Evolutionary conservation across 2,113 vertebrate genomes (phyloP).

Genomic region (Glareola pratincola): DNA sequence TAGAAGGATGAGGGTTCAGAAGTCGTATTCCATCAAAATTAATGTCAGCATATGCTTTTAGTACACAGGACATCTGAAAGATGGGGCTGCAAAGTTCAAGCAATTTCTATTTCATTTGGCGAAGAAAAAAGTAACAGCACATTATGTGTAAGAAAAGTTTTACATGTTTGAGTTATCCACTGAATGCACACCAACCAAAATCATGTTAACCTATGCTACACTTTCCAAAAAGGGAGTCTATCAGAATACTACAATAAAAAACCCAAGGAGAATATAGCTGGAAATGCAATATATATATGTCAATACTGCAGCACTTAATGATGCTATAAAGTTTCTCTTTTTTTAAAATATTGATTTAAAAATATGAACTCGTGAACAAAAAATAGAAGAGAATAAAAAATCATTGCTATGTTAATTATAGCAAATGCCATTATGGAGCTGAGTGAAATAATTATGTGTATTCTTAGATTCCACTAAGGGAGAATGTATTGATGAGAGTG

Average conservation of each 20-base stretch:
- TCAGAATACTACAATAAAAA: background rate
- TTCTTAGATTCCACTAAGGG: background rate
- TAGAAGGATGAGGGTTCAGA: conserved; percentile 1
- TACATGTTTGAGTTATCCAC: background rate
- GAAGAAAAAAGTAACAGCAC: background rate
- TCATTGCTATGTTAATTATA: background rate
- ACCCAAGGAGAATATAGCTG: background rate
- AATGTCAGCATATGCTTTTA: background rate
- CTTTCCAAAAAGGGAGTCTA: background rate
- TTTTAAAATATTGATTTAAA: background rate
- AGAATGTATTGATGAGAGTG: background rate
- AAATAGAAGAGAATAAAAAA: background rate
- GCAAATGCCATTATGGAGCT: background rate
- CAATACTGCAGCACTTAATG: background rate
- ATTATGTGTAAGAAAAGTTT: background rate
- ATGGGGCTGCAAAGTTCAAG: background rate
- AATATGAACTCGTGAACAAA: background rate
- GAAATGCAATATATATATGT: background rate
- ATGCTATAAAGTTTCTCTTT: background rate
- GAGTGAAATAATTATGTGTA: background rate
- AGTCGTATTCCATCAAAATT: conserved; percentile 44
- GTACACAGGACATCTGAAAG: background rate
- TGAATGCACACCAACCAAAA: background rate
- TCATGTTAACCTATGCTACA: background rate
- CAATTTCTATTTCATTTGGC: background rate